Conservation (phyloP, 1,140 invertebrate genomes). For the Drosophila neocordata region DNA sequence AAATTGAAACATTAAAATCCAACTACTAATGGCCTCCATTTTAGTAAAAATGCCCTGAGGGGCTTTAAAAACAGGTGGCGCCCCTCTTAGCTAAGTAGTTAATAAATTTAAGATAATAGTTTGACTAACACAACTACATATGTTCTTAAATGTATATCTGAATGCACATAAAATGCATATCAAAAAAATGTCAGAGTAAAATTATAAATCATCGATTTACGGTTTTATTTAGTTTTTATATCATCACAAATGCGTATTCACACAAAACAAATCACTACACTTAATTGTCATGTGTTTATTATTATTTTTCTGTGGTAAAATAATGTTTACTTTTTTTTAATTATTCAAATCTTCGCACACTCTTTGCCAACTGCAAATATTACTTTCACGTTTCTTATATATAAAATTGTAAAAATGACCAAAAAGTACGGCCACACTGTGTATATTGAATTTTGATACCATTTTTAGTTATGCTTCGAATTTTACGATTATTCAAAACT, state of each 20-base stretch:
- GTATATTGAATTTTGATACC: slow-evolving; percentile 72
- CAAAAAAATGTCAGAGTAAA: not conserved
- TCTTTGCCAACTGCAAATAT: not conserved
- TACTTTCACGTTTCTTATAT: not conserved
- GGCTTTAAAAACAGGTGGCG: not conserved
- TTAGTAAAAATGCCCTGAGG: not conserved
- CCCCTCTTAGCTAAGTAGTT: not conserved
- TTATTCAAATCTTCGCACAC: not conserved
- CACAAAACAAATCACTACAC: too few relatives aligned
- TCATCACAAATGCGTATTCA: too few relatives aligned
- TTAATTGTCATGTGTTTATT: too few relatives aligned
- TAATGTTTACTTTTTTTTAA: not conserved
- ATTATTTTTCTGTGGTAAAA: too few relatives aligned
- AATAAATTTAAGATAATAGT: too few relatives aligned
- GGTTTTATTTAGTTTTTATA: too few relatives aligned
- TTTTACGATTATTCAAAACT: slow-evolving; percentile 46
- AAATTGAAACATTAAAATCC: not conserved
- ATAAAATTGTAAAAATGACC: not conserved
- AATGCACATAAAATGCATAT: not conserved
- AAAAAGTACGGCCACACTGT: slow-evolving; percentile 38
- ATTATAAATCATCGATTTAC: too few relatives aligned
- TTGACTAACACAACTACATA: not conserved
- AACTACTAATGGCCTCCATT: not conserved
- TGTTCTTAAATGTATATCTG: not conserved
- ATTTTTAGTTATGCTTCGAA: slow-evolving; percentile 70